Base-by-base conservation (phyloP, 1,140 invertebrate genomes). In the Aphaenogaster ashmeadi region DNA sequence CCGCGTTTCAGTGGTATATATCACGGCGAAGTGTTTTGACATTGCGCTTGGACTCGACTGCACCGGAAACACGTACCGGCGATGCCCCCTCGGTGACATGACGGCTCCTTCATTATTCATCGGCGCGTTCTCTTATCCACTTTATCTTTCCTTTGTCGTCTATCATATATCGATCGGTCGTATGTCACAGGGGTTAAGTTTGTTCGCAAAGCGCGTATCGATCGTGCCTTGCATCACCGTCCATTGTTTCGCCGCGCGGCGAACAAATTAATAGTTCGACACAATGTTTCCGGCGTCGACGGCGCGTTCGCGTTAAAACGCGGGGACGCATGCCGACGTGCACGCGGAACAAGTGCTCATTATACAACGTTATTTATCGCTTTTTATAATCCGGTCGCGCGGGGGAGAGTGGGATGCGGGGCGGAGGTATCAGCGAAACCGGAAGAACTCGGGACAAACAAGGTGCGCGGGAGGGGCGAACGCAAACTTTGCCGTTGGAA, bases 71-170 rank as follows among this genome's bases (percentile, higher is more conserved):
- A 78, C 71, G 67, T 75, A 54, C 62, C 54, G 21, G 33, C 54
- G 54, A 81, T 77, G 41, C 60, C 18, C 44, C 54, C 56, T 33
- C 33, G 7, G 21, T 54, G 56, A 41, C 41, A 69, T 69, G 41
- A 50, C 66, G 15, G 60, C 36, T 66, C 38, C 66, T 90, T 72
- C 89, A 90, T 89, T 90, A 90, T 90, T 90, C 88, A 90, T 89
- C 85, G 67, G 41, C 41, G 74, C 69, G 62, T 66, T 71, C 88
- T 64, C 85, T 83, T 74, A 78, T 89, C 85, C 72, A 84, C 64
- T 90, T 90, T 79, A 79, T 78, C 85, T 87, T 87, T 58, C 74
- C 88, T 74, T 83, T 78, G 60, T 69, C 88, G 50, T 87, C 78
- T 66, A 75, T 87, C 72, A 78, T 83, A 79, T 88, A 90, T 90